Evolutionary conservation across 1,140 invertebrate species (phyloP), one percentile per base, ranked within the genome.

Genomic region (Marisa cornuarietis): DNA sequence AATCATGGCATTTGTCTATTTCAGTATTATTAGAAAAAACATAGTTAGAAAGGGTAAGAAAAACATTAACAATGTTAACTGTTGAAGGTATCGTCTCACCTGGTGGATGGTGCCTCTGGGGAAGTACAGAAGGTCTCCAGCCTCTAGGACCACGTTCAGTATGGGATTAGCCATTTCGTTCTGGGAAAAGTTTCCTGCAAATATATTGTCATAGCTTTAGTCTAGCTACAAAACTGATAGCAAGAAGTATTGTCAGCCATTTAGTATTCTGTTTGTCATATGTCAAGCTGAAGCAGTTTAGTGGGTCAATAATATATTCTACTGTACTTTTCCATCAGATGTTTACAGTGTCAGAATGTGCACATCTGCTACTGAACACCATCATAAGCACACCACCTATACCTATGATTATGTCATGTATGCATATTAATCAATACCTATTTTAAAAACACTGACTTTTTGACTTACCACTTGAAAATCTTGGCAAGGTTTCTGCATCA

Each of bases 31-130:
- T 6, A 18, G 11, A 42, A 42, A 42, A n/a, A 42, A 42, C 31
- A 42, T 42, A 42, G 1, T 42, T 42, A 42, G 31, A 42, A 22
- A 24, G n/a, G 20, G 26, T 26, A 49, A 79, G 14, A 49, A 79
- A 73, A 72, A 51, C 26, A 72, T 24, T 79, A 76, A 49, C 5
- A 54, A 54, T 49, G 10, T n/a, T 76, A 71, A 51, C 31, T 42
- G 31, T 18, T 58, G 74, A 71, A 26, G 81, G 69, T 75, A 73
- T 66, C 66, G 18, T n/a, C 76, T 13, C 84, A 91, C 91, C 86
- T 92, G 97, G 92, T 99, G 98, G 81, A 99, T 98, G 54, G 94
- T 95, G 14, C 98, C 98, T 71, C 98, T 92, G 20, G 97, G 97
- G 84, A 94, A 92, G 90, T 99, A 99, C 0, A 99, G 91, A 76